phyloP scores from a whole-genome alignment of 2,888 invertebrate species.

The Catocala nupta region DNA sequence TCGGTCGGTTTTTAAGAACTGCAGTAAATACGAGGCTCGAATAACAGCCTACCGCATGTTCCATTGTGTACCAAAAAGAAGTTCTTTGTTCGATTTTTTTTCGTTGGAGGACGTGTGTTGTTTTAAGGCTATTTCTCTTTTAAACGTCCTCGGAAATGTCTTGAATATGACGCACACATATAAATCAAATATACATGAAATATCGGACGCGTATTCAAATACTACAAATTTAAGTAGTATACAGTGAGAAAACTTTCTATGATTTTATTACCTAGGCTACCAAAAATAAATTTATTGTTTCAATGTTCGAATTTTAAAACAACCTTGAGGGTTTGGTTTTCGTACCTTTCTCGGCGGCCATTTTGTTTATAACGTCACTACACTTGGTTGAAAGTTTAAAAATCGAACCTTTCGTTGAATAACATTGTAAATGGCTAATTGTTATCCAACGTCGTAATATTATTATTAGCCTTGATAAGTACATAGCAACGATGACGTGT shows the following conservation, averaged over 20 bases:
- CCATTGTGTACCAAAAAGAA: constrained; percentile 52
- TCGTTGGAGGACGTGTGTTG: constrained; percentile 46
- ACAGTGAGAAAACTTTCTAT: too few relatives aligned
- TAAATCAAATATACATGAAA: too few relatives aligned
- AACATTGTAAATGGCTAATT: too few relatives aligned
- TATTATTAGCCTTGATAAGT: constrained; percentile 21
- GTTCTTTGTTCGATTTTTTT: constrained; percentile 49
- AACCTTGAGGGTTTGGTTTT: neutral
- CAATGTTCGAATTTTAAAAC: neutral
- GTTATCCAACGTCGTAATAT: too few relatives aligned
- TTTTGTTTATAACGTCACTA: constrained; percentile 39
- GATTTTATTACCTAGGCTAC: neutral
- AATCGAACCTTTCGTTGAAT: too few relatives aligned
- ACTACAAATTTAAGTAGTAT: too few relatives aligned
- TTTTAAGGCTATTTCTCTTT: constrained; percentile 39
- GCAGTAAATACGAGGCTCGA: constrained; percentile 36
- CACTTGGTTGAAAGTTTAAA: too few relatives aligned
- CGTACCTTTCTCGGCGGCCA: constrained; percentile 24
- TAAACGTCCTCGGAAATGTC: constrained; percentile 15
- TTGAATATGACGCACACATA: constrained; percentile 3
- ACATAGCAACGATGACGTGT: neutral
- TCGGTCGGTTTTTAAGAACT: constrained; percentile 14
- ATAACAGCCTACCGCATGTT: constrained; percentile 44
- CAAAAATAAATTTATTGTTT: too few relatives aligned
- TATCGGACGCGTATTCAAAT: too few relatives aligned